Evolutionary conservation across 2,888 invertebrate genomes (phyloP).

Genomic region (Drosophila recens): DNA sequence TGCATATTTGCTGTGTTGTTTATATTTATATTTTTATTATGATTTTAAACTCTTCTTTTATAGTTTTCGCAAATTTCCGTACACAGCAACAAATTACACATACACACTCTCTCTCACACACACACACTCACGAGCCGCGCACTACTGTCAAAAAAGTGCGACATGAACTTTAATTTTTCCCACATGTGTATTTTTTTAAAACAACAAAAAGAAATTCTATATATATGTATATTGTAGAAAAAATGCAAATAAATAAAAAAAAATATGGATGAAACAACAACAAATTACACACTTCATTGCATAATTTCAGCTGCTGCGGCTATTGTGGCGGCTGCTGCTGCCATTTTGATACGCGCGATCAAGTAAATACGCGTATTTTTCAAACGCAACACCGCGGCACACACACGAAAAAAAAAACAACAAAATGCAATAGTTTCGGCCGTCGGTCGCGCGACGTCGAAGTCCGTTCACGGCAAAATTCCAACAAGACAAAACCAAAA

Average conservation of each 20-base stretch:
- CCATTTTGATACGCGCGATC: slow-evolving; percentile 65
- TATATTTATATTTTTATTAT: slow-evolving; percentile 54
- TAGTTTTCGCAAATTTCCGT: slow-evolving; percentile 41
- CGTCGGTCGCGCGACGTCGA: slow-evolving; percentile 57
- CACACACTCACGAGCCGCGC: slow-evolving; percentile 15
- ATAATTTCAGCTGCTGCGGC: slow-evolving; percentile 62
- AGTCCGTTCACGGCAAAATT: slow-evolving; percentile 62
- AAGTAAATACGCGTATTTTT: slow-evolving; percentile 65
- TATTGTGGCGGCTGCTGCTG: slow-evolving; percentile 57
- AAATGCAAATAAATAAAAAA: slow-evolving; percentile 13
- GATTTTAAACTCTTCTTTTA: slow-evolving; percentile 23
- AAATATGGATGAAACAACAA: slow-evolving; percentile 27
- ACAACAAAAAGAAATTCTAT: slow-evolving; percentile 11
- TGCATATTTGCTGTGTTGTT: slow-evolving; percentile 57
- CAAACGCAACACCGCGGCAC: slow-evolving; percentile 61
- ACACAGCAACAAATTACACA: slow-evolving; percentile 11
- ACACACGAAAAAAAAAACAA: slow-evolving; percentile 58
- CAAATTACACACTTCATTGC: slow-evolving; percentile 65
- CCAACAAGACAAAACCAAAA: slow-evolving; percentile 54
- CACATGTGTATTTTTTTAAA: slow-evolving; percentile 43
- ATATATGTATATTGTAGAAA: slow-evolving; percentile 26
- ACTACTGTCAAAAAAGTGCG: slow-evolving; percentile 27
- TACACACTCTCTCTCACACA: background rate
- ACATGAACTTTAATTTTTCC: slow-evolving; percentile 43
- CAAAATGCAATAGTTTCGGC: slow-evolving; percentile 63